Evolutionary conservation across 1,140 invertebrate genomes (phyloP).

Genomic region (Stegodyphus dumicola): DNA sequence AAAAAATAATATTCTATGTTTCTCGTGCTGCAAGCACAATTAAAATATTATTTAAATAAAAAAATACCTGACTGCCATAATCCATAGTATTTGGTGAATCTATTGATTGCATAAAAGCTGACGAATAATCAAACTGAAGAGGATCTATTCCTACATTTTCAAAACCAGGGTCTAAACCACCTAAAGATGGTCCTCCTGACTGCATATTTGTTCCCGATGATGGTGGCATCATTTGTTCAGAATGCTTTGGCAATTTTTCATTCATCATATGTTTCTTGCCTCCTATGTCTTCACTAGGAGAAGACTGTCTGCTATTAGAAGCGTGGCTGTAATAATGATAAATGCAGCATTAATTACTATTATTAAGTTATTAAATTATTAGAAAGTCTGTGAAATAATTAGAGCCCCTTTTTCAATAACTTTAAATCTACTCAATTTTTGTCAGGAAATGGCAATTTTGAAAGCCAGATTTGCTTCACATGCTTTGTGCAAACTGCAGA

Average conservation of each 20-base stretch:
- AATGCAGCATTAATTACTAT: not conserved
- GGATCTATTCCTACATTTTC: slow-evolving; percentile 68
- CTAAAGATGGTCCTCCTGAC: slow-evolving; percentile 7
- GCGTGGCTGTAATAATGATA: slow-evolving; percentile 23
- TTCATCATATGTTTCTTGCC: slow-evolving; percentile 69
- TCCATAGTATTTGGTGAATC: slow-evolving; percentile 70
- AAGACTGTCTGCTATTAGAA: slow-evolving; percentile 82
- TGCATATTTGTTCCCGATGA: slow-evolving; percentile 54
- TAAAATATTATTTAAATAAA: not conserved
- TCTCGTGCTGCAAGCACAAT: not conserved
- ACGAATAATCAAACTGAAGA: slow-evolving; percentile 68
- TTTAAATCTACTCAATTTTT: too few species aligned
- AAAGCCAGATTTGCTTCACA: too few species aligned
- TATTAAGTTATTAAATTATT: too few species aligned
- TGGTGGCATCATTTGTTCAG: slow-evolving; percentile 59
- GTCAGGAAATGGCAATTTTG: too few species aligned
- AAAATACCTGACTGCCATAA: slow-evolving; percentile 66
- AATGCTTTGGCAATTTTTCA: slow-evolving; percentile 50
- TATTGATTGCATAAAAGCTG: slow-evolving; percentile 68
- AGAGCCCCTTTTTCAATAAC: too few species aligned
- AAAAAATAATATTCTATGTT: not conserved
- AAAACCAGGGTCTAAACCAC: slow-evolving; percentile 56
- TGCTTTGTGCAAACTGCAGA: too few species aligned
- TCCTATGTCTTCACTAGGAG: slow-evolving; percentile 86
- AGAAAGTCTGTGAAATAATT: too few species aligned